Base-by-base conservation (phyloP, 1,140 invertebrate genomes). In the Diploscapter pachys region DNA sequence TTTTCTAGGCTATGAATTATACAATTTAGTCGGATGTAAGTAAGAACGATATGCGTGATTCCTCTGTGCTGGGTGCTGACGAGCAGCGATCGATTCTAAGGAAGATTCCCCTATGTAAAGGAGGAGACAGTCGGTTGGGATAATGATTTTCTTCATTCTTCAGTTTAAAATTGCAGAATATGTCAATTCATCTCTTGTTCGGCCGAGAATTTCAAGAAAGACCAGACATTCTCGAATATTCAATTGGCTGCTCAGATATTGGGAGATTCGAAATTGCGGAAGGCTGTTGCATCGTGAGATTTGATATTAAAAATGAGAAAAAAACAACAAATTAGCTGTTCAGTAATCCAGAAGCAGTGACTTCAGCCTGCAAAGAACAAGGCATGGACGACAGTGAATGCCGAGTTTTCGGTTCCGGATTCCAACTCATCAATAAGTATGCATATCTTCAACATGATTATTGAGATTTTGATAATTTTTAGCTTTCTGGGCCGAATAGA, bases 191-290 rank as follows among this genome's bases (percentile, higher is more conserved):
- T 84, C 13, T 75, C 83, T 3, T 84, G 83, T 70, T 78, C 83
- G 57, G 83, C 83, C 51, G 78, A 81, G 55, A 84, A 84, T 53
- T 84, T 84, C 64, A 84, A 84, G 67, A 72, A 81, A 71, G 83
- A 85, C 56, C 65, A 80, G 50, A 83, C 76, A 55, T 84, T 84
- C 68, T 76, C 77, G 8, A 84, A 84, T 79, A 68, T 84, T 8
- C 82, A 84, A 66, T 67, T 84, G 56, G 80, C 78, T 62, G 81
- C 83, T 13, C 83, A 84, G 65, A 56, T 84, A 2, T 70, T 84
- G 51, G 71, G 67, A 48, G 83, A 85, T 75, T 67, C 54, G 31
- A 83, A 85, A 53, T 57, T 83, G 53, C 51, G 82, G 55, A 77
- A 80, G 69, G 77, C 83, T 4, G 79, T 83, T 54, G 80, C 78